A percentile compares a stretch with the other conserved stretches of the same genome.
Conservation (phyloP, 2,113 vertebrate genomes). For the Eleginops maclovinus region DNA sequence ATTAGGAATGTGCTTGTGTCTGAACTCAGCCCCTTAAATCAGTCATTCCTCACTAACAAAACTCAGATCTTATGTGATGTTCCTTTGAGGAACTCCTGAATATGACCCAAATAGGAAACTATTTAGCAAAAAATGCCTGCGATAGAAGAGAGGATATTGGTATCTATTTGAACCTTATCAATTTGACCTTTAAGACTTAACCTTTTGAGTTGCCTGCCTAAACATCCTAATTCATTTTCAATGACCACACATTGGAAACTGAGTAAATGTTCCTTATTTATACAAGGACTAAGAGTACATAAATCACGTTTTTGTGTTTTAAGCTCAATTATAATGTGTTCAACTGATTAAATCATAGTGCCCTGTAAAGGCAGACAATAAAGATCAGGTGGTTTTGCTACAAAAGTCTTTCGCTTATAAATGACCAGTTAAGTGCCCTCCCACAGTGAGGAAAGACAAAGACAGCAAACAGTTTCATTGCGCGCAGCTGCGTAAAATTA, state of each 20-base stretch:
- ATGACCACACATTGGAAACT: background rate
- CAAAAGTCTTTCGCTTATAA: slow-evolving; percentile 1
- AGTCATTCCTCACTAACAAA: slow-evolving; percentile 55
- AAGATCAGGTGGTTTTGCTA: background rate
- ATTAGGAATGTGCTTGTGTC: slow-evolving; percentile 57
- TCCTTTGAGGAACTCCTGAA: slow-evolving; percentile 34
- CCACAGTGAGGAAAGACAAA: slow-evolving; percentile 34
- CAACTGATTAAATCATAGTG: background rate
- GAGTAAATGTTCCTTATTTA: background rate
- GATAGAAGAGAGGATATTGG: slow-evolving; percentile 14
- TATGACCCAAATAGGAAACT: slow-evolving; percentile 72
- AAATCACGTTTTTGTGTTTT: background rate
- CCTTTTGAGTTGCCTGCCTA: background rate
- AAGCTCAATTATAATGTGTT: background rate
- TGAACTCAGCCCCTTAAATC: slow-evolving; percentile 53
- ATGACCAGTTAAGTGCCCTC: slow-evolving; percentile 24
- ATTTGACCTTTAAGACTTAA: slow-evolving; percentile 32
- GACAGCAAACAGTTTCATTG: slow-evolving; percentile 5
- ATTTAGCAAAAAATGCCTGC: slow-evolving; percentile 42
- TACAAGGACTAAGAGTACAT: background rate
- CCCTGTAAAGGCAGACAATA: background rate
- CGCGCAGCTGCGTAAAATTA: slow-evolving; percentile 7
- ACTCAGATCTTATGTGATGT: slow-evolving; percentile 51
- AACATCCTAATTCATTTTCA: slow-evolving; percentile 7
- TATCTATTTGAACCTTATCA: slow-evolving; percentile 36